Conservation (phyloP, 2,888 invertebrate species). For the Koerneria pararmatus region DNA sequence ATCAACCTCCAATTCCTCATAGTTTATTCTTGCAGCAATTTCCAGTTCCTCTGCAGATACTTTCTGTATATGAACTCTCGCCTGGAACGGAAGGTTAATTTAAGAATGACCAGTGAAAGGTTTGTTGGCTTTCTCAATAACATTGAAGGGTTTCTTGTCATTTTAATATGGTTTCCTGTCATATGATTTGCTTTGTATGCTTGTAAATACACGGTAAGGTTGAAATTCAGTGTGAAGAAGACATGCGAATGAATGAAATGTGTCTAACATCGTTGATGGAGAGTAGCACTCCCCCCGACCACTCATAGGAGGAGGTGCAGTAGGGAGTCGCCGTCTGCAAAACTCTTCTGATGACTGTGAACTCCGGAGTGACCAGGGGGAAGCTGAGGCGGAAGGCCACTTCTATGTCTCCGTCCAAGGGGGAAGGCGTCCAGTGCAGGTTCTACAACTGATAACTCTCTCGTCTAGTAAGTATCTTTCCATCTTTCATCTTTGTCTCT, state of each 20-base stretch:
- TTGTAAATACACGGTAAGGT: too few species aligned
- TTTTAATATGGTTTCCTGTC: too few species aligned
- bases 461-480: too few species aligned
- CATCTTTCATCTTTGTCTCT: neutral
- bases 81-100: too few species aligned
- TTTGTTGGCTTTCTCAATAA: too few species aligned
- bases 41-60: neutral
- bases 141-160: too few species aligned
- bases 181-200: too few species aligned
- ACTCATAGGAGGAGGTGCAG: constrained; percentile 14
- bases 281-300: constrained; percentile 16
- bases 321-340: neutral
- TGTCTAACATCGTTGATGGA: constrained; percentile 5
- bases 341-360: neutral
- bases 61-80: constrained; percentile 1
- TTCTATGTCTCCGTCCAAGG: constrained; percentile 44
- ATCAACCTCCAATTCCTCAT: constrained; percentile 15
- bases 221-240: too few species aligned
- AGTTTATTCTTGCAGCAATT: constrained; percentile 14
- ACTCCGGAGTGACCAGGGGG: constrained; percentile 21
- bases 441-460: constrained; percentile 24
- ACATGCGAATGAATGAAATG: neutral
- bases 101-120: too few species aligned
- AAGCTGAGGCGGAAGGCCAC: constrained; percentile 37
- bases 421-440: constrained; percentile 41